Evolutionary conservation across 1,140 invertebrate genomes (phyloP).

Genomic region (Drosophila funebris): DNA sequence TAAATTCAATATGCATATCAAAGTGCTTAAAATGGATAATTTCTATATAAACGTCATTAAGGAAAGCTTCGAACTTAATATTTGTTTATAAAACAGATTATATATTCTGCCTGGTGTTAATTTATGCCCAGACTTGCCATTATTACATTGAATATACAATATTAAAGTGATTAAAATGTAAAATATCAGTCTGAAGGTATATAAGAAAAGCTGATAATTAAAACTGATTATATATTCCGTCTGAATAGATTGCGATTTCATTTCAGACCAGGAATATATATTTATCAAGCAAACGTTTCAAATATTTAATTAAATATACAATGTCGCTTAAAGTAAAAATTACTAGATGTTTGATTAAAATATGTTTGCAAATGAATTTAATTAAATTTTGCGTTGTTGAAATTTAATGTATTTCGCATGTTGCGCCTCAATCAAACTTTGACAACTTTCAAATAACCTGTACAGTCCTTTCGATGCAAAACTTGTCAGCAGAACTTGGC

Average conservation of each 20-base stretch:
- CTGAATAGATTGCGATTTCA: too few species aligned
- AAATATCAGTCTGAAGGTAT: too few species aligned
- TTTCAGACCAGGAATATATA: too few species aligned
- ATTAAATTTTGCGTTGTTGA: conserved; percentile 12
- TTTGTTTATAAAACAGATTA: neutral
- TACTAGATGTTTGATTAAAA: neutral
- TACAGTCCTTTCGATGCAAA: conserved; percentile 44
- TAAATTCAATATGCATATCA: too few species aligned
- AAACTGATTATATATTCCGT: too few species aligned
- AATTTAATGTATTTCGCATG: conserved; percentile 22
- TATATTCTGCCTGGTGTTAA: neutral
- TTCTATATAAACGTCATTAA: neutral
- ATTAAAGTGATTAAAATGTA: too few species aligned
- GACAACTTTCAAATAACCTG: conserved; percentile 23
- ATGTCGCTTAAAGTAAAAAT: too few species aligned
- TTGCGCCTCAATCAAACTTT: conserved; percentile 48
- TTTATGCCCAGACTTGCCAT: neutral
- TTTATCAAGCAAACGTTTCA: too few species aligned
- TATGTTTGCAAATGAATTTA: neutral
- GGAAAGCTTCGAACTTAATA: neutral
- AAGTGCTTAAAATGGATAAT: too few species aligned
- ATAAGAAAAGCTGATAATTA: too few species aligned
- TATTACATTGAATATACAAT: too few species aligned
- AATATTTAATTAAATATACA: too few species aligned
- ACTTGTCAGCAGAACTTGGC: conserved; percentile 46